A percentile compares a stretch with the other conserved stretches of the same genome.
Conservation (phyloP, 2,113 vertebrate genomes). For the Stegostoma tigrinum region DNA sequence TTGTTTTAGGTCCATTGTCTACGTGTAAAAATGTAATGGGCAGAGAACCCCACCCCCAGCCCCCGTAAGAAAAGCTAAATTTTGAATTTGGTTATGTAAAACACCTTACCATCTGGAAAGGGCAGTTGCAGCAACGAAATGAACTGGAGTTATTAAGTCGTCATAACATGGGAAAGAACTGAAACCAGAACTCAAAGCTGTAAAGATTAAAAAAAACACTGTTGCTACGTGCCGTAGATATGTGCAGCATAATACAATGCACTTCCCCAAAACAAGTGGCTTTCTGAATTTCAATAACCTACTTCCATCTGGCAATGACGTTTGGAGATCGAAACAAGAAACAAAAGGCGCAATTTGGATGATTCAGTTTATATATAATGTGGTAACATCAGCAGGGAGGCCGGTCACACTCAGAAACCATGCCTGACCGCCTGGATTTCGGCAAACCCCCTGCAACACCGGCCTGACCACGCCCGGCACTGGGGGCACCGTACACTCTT, state of each 20-base stretch:
- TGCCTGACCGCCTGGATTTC: neutral
- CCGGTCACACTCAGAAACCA: neutral
- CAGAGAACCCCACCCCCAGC: neutral
- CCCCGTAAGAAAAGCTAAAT: neutral
- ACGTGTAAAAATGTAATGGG: neutral
- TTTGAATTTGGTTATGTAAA: neutral
- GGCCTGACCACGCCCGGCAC: neutral
- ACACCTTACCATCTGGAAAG: neutral
- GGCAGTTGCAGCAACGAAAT: neutral
- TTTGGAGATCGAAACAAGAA: neutral
- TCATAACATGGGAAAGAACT: neutral
- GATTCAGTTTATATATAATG: neutral
- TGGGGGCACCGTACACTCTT: neutral
- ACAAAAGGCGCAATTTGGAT: too few relatives aligned
- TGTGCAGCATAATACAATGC: neutral
- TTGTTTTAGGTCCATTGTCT: constrained; percentile 2
- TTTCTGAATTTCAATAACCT: neutral
- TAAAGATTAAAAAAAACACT: neutral
- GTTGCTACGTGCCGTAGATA: neutral
- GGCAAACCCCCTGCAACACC: neutral
- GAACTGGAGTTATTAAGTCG: neutral
- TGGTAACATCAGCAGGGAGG: neutral
- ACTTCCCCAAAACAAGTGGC: constrained; percentile 10
- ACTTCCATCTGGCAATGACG: neutral
- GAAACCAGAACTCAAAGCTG: neutral